Conservation (phyloP, 2,113 vertebrate genomes). For the Anhinga anhinga region DNA sequence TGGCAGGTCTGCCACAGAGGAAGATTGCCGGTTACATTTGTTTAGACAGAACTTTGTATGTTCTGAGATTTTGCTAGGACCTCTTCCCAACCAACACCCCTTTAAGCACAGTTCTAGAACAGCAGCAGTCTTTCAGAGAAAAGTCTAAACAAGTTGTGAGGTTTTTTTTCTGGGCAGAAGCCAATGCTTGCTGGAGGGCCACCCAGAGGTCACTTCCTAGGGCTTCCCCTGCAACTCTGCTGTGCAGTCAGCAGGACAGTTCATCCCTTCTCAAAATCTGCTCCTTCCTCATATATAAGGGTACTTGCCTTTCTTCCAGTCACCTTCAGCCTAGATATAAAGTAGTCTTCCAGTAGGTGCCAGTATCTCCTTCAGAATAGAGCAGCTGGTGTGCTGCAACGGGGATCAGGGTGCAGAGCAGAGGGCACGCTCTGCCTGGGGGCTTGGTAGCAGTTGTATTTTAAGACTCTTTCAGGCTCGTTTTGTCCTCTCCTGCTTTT, state of each 20-base stretch:
- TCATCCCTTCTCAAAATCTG: not conserved
- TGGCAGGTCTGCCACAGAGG: not conserved
- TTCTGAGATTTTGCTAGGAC: not conserved
- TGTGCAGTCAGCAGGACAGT: not conserved
- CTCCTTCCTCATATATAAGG: rapidly evolving
- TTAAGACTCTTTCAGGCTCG: not conserved
- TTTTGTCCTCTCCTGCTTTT: not conserved
- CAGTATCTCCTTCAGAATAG: conserved; percentile 9
- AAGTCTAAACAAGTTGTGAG: not conserved
- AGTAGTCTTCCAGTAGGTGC: conserved; percentile 54
- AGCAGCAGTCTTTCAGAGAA: not conserved
- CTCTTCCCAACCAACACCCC: not conserved
- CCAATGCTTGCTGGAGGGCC: not conserved
- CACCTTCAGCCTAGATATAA: not conserved
- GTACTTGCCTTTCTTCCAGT: not conserved
- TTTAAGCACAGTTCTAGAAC: not conserved
- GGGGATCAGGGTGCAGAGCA: not conserved
- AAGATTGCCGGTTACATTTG: rapidly evolving
- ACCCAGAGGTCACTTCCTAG: not conserved
- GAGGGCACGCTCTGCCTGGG: not conserved
- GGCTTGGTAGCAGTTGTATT: not conserved
- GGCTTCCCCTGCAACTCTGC: not conserved
- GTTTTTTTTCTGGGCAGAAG: not conserved
- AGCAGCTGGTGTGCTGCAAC: rapidly evolving
- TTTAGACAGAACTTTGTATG: not conserved